Conservation (phyloP, 2,113 vertebrate species). For the Vidua chalybeata region DNA sequence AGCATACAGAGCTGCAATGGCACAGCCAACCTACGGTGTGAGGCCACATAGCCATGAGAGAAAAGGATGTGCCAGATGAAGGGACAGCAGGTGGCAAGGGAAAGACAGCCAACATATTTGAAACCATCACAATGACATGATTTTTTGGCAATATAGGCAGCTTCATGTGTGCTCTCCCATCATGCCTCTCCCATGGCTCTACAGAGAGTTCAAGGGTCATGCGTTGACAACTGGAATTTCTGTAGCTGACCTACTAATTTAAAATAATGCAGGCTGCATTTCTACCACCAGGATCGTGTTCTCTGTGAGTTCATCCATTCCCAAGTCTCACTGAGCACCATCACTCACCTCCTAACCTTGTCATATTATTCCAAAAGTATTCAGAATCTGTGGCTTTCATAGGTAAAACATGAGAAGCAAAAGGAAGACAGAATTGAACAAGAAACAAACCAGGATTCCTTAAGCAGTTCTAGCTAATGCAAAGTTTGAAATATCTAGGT, state of each 20-base stretch:
- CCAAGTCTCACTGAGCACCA: not conserved
- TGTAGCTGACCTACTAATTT: not conserved
- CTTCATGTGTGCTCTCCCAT: not conserved
- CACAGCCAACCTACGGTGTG: not conserved
- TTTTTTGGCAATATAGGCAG: not conserved
- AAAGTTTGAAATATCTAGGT: not conserved
- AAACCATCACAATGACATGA: not conserved
- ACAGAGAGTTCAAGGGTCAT: accelerated
- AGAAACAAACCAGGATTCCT: not conserved
- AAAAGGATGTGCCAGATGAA: not conserved
- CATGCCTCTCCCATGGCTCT: not conserved
- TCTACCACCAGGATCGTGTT: not conserved
- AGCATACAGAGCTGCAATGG: not conserved
- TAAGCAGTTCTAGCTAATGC: not conserved
- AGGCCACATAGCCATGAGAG: not conserved
- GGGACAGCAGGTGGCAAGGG: not conserved
- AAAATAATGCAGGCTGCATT: not conserved
- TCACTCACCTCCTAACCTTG: not conserved
- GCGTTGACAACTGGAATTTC: not conserved
- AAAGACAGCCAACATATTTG: not conserved
- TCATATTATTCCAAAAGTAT: not conserved
- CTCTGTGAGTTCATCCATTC: not conserved
- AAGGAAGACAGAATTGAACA: not conserved
- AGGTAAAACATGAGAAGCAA: not conserved
- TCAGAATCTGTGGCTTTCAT: not conserved